Conservation (phyloP, 2,113 vertebrate genomes). For the Rafetus swinhoei region DNA sequence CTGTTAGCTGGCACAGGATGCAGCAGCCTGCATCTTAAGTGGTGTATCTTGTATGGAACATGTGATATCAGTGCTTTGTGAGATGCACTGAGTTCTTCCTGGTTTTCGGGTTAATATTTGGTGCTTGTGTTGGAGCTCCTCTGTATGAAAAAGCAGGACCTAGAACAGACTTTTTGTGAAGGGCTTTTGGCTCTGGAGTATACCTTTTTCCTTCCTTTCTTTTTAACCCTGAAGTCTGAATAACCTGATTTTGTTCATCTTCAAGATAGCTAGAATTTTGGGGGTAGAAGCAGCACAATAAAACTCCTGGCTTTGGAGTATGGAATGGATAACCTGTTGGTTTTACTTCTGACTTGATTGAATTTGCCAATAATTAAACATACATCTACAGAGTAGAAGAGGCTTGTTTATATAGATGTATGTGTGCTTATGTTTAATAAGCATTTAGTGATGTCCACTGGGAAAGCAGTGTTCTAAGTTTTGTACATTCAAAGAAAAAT, state of each 20-base stretch:
- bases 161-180: neutral
- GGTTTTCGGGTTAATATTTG: neutral
- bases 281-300: neutral
- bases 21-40: neutral
- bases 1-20: neutral
- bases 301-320: neutral
- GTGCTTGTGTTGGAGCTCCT: neutral
- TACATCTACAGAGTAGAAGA: neutral
- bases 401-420: neutral
- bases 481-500: neutral
- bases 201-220: neutral
- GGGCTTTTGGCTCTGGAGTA: neutral
- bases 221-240: neutral
- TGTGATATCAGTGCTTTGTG: neutral
- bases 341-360: neutral
- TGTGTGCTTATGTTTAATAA: neutral
- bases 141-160: neutral
- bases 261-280: neutral
- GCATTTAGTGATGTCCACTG: neutral
- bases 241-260: neutral
- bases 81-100: neutral
- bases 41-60: neutral
- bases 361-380: neutral
- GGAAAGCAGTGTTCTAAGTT: neutral
- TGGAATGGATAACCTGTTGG: neutral